Evolutionary conservation across 2,888 invertebrate species (phyloP), one percentile per base, ranked within the genome.

Genomic region (Lucinisca nassula): DNA sequence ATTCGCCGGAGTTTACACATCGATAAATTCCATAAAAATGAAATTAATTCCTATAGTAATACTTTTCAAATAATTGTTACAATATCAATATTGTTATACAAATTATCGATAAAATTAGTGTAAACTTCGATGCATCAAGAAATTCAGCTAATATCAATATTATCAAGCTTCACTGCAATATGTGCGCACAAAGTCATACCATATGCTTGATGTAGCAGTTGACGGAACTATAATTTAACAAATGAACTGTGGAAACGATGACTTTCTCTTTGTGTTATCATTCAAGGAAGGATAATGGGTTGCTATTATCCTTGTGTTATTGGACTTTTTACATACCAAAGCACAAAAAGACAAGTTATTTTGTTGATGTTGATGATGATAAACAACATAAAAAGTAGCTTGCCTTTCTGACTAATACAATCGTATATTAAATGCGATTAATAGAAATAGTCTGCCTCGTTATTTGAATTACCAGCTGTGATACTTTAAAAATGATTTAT

Each of bases 371-470:
- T 67, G 67, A 35, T 32, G 8, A 35, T 35, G 67, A 67, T 67
- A 67, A 67, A 67, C 32, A 32, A 67, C 67, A 67, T 35, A 67
- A 67, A 58, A 35, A 17, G 35, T 35, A 30, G 27, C 35, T 67
- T 35, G 17, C 67, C 35, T 67, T 35, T 67, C 67, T 67, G 67
- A 67, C 67, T 67, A 67, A 67, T 67, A 67, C 35, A 67, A 12
- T 67, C 67, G 67, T 67, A 35, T 67, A 67, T 67, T 67, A 67
- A 67, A 67, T 67, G 67, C 35, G 67, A 67, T 67, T 67, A 67
- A 35, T 58, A 27, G 58, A 58, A 27, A n/a, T 4, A 51, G 51
- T 10, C 51, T 51, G 51, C 21, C 21, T 51, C 12, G 8, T 21
- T 12, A 51, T 51, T 51, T 51, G 51, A 51, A n/a, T n/a, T n/a